Evolutionary conservation across 2,113 vertebrate species (phyloP), one percentile per base, ranked within the genome.

Genomic region (Dendrocopos noguchii): DNA sequence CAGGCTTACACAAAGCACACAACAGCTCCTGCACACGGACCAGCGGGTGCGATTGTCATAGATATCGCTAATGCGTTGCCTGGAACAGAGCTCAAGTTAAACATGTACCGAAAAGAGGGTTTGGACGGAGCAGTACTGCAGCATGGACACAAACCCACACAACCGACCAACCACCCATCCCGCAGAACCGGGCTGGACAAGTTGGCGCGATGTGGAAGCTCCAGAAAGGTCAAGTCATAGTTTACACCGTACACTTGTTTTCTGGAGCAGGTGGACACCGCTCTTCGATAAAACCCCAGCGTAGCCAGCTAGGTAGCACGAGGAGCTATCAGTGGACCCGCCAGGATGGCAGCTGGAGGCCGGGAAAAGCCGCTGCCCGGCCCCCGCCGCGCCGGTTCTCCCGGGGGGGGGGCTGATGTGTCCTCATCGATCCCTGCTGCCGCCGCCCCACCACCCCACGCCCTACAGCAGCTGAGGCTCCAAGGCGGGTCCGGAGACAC

Each of bases 21-120:
- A 9, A 6, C 27, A 16, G 29, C 61, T n/a, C 39, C 14, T 8
- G 21, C 0, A 1, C 42, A 6, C 16, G 19, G 15, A 46, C 31
- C 33, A 52, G 31, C 2, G 3, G 24, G 15, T 12, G 12, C 25
- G 15, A 3, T 2, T 3, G 10, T 12, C 4, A 0, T 2, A 15
- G 57, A 31, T 4, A 33, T 4, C 27, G 4, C 10, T 0, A 28
- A 36, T 0, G 14, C 14, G 2, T 42, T 9, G 61, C n/a, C 55
- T 8, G 29, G 20, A 14, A 14, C 13, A 8, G 47, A 31, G 73
- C 44, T 65, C 47, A 10, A 29, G 39, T 2, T 2, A 33, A 55
- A 2, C 10, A 1, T 0, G n/a, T 4, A 11, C 33, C 0, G 18
- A 14, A 31, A 9, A 27, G 0, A 1, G 65, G 53, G 33, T 20